Conservation (phyloP, 2,888 invertebrate species). For the Seira sanloemensis region DNA sequence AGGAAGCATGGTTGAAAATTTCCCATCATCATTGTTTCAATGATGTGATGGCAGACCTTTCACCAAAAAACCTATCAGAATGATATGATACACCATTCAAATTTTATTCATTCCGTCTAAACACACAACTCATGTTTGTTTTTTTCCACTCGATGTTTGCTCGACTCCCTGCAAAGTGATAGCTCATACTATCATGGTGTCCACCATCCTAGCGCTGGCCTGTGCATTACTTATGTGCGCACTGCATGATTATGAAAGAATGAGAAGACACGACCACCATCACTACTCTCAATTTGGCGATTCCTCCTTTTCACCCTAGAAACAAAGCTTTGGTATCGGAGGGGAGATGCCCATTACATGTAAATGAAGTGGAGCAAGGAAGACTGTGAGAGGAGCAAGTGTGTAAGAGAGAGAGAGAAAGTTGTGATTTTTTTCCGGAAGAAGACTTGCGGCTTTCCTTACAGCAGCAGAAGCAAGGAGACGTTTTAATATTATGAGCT, state of each 20-base stretch:
- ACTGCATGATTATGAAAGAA: slow-evolving; percentile 11
- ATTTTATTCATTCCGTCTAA: too few species aligned
- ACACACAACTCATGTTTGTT: neutral
- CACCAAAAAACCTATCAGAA: neutral
- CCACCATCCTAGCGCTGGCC: too few species aligned
- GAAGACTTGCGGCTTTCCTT: slow-evolving; percentile 17
- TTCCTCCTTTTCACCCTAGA: neutral
- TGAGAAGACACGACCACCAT: slow-evolving; percentile 4
- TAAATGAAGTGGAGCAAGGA: neutral
- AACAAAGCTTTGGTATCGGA: too few species aligned
- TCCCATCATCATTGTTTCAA: slow-evolving; percentile 25
- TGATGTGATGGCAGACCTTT: neutral
- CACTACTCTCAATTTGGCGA: slow-evolving; percentile 2
- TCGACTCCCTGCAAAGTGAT: neutral
- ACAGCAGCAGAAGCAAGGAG: neutral
- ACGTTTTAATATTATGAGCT: neutral
- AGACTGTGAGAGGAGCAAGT: neutral
- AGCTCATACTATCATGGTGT: too few species aligned
- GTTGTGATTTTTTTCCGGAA: neutral
- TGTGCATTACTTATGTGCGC: neutral
- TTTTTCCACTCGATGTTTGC: neutral
- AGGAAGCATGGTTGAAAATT: slow-evolving; percentile 8
- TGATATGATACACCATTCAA: neutral
- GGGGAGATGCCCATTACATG: neutral
- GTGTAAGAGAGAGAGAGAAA: neutral